Base-by-base conservation (phyloP, 30 jellyfish, hydroid and myxozoan species). In the Catostylus mosaicus region DNA sequence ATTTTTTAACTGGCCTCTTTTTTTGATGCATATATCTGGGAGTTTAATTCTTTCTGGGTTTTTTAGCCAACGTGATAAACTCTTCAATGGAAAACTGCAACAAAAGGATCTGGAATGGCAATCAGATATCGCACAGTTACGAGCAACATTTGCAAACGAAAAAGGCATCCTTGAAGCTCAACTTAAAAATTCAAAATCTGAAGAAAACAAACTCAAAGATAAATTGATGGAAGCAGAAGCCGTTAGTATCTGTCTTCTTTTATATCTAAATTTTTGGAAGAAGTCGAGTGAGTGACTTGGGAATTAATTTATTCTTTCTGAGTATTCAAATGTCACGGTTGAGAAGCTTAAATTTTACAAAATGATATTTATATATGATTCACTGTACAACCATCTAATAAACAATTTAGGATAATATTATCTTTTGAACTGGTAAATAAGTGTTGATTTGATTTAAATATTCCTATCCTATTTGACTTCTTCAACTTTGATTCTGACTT, bases 221-320 rank as follows among this genome's bases (percentile, higher is more conserved):
- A 87, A 88, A 63, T 77, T 93, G 33, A 54, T 83, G 63, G 97
- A 93, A 51, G 97, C 97, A 18, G 92, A 83, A 54, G 90, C 86
- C 24, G 99, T 93, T 64, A 47, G 90, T 50, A 30, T 20, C n/a
- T 2, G 20, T 12, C 3, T 0, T 46, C 31, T 24, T n/a, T n/a
- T n/a, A n/a, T n/a, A n/a, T n/a, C n/a, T 59, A 8, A 12, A 9
- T 43, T 8, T 0, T 45, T 36, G 10, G 24, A 20, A 34, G 7
- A 10, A 14, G 7, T 67, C 12, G 7, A n/a, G n/a, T n/a, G n/a
- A n/a, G n/a, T n/a, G n/a, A n/a, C n/a, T n/a, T n/a, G n/a, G n/a
- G n/a, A n/a, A n/a, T n/a, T n/a, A n/a, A n/a, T n/a, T n/a, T n/a
- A n/a, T n/a, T n/a, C n/a, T n/a, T n/a, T n/a, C n/a, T n/a, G n/a